phyloP scores from a whole-genome alignment of 2,113 vertebrate genomes.

The Seriola rivoliana region DNA sequence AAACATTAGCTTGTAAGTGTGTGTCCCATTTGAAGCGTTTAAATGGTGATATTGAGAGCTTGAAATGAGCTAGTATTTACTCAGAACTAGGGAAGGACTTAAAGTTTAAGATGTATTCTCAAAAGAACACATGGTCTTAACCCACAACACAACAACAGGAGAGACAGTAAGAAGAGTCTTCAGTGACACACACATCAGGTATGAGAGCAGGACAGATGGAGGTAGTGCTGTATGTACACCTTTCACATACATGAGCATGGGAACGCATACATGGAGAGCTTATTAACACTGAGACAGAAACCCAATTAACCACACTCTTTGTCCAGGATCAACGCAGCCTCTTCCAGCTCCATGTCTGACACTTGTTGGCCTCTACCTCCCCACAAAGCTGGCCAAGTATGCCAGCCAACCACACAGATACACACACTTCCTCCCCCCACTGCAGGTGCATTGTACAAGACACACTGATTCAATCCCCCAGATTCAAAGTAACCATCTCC shows the following conservation, averaged over 20 bases:
- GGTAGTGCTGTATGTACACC: slow-evolving; percentile 5
- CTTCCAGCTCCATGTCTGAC: background rate
- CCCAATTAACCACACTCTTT: background rate
- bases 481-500: slow-evolving; percentile 55
- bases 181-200: slow-evolving; percentile 4
- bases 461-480: slow-evolving; percentile 8
- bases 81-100: too few relatives aligned
- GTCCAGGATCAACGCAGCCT: slow-evolving; percentile 24
- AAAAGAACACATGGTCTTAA: too few relatives aligned
- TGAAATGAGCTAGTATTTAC: background rate
- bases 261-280: background rate
- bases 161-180: background rate
- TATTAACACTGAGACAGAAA: background rate
- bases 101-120: too few relatives aligned
- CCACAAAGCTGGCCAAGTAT: slow-evolving; percentile 6
- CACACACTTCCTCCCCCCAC: background rate
- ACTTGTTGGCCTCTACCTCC: background rate
- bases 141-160: too few relatives aligned
- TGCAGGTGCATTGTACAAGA: slow-evolving; percentile 4
- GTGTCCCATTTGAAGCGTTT: too few relatives aligned
- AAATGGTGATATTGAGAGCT: background rate
- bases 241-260: background rate
- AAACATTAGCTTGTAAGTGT: too few relatives aligned
- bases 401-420: slow-evolving; percentile 16
- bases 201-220: background rate